Evolutionary conservation across 2,113 vertebrate genomes (phyloP).

Genomic region (Nothoprocta pentlandii): DNA sequence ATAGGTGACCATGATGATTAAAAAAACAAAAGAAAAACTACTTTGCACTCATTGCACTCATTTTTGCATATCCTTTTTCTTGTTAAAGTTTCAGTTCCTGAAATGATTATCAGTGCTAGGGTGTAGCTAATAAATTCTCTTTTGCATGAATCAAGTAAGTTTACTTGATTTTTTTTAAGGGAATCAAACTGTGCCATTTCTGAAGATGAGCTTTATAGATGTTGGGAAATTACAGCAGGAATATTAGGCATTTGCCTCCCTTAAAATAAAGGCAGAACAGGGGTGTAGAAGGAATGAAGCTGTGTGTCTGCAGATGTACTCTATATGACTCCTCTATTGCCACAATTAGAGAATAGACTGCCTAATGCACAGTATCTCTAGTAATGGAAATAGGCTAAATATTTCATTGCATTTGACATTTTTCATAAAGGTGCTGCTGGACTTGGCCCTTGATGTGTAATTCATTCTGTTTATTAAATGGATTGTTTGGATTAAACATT

Average conservation of each 20-base stretch:
- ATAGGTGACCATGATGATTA: neutral
- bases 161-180: conserved; percentile 25
- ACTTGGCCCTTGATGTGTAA: neutral
- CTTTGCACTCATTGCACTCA: neutral
- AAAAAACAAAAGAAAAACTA: neutral
- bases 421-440: neutral
- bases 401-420: neutral
- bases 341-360: neutral
- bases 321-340: neutral
- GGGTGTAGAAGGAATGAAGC: neutral
- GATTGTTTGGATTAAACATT: neutral
- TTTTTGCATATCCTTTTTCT: neutral
- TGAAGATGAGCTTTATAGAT: neutral
- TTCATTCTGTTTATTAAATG: neutral
- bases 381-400: conserved; percentile 6
- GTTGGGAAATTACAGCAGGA: neutral
- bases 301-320: neutral
- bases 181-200: conserved; percentile 4
- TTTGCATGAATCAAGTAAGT: neutral
- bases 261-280: neutral
- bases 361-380: neutral
- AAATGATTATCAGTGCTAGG: neutral
- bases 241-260: neutral
- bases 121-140: neutral
- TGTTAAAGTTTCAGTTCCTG: neutral